Evolutionary conservation across 35 echinoderm and acorn worm genomes (phyloP), one percentile per base, ranked within the genome.

Genomic region (Apostichopus californicus): DNA sequence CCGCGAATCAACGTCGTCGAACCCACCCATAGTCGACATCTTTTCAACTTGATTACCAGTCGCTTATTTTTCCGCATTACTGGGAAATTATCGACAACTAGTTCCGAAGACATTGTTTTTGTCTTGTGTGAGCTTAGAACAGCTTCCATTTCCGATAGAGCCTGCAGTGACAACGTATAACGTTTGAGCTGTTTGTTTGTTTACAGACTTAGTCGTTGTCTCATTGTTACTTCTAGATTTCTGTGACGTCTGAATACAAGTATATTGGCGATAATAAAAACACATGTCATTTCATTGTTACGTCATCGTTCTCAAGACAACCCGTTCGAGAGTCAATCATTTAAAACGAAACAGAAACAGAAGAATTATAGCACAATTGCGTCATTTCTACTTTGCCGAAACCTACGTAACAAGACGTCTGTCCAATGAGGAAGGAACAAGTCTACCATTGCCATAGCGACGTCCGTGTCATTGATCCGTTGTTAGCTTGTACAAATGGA

Each of bases 11-110:
- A n/a, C 7, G 54, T 85, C 21, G 81, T 60, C 81, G 81, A 58
- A 59, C 18, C 55, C 54, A 85, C 81, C 5, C 5, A 59, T 20
- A 85, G 54, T 58, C 81, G 81, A 25, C 81, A 85, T 85, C 81
- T 59, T 25, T 85, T 85, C 55, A 85, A 58, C n/a, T 59, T 85
- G 54, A 85, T 52, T 6, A 85, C 81, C 55, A 85, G 55, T 58
- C 81, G 81, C 22, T 85, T 85, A 52, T 52, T 59, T 85, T 25
- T 56, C 9, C 55, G 10, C 20, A 58, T 56, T 6, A 22, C 54
- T 10, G 17, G 17, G 56, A 58, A n/a, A 15, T 85, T 18, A 6
- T 85, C 81, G 55, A 58, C 56, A 9, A 21, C 24, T 13, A 75
- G 15, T 1, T 6, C 71, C 7, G 71, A 75, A 7, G 71, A 75